phyloP scores from a whole-genome alignment of 1,140 invertebrate genomes.

The Drosophila ambigua region DNA sequence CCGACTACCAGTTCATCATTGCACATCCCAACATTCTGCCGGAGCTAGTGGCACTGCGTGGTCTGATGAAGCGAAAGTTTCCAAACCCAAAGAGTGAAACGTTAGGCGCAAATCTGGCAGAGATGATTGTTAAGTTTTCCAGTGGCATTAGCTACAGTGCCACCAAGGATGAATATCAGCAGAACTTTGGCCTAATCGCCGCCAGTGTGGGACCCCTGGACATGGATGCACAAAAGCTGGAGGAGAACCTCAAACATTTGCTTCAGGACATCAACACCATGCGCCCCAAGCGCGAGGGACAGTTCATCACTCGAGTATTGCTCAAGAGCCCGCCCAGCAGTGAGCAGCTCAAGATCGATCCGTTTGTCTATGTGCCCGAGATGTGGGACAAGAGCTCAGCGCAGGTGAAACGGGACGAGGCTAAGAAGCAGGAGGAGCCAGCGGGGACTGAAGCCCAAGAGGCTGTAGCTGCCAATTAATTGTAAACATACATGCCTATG shows the following conservation, averaged over 20 bases:
- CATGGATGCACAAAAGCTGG: slow-evolving; percentile 88
- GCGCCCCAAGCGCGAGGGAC: slow-evolving; percentile 87
- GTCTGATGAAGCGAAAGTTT: slow-evolving; percentile 90
- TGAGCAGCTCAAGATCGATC: slow-evolving; percentile 88
- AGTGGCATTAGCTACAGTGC: slow-evolving; percentile 88
- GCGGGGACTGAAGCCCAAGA: slow-evolving; percentile 12
- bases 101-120: slow-evolving; percentile 86
- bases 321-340: slow-evolving; percentile 85
- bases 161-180: slow-evolving; percentile 87
- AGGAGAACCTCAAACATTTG: slow-evolving; percentile 88
- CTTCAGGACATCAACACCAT: slow-evolving; percentile 87
- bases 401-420: slow-evolving; percentile 45
- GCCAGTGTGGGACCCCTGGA: slow-evolving; percentile 88
- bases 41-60: slow-evolving; percentile 89
- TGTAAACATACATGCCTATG: slow-evolving; percentile 36
- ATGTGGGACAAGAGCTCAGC: slow-evolving; percentile 63
- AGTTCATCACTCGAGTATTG: slow-evolving; percentile 87
- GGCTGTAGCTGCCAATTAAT: slow-evolving; percentile 55
- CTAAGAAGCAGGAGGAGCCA: slow-evolving; percentile 31
- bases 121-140: slow-evolving; percentile 87
- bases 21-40: slow-evolving; percentile 91
- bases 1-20: slow-evolving; percentile 90
- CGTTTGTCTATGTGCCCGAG: slow-evolving; percentile 85
- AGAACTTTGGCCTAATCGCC: slow-evolving; percentile 88
- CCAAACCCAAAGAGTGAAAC: slow-evolving; percentile 89